phyloP scores from a whole-genome alignment of 1,140 invertebrate genomes.

The Mesaphorura yosii region DNA sequence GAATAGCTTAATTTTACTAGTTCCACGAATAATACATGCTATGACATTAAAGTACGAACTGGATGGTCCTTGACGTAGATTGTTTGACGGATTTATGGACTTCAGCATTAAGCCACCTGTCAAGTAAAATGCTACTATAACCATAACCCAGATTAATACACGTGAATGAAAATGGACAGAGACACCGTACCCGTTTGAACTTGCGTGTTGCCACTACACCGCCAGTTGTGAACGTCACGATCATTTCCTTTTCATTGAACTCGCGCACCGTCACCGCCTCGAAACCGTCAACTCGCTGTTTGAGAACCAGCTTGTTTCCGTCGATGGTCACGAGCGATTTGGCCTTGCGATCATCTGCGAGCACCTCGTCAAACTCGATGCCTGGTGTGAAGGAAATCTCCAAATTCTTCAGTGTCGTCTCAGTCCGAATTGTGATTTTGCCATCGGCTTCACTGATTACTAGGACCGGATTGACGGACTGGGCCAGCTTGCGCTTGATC shows the following conservation, averaged over 20 bases:
- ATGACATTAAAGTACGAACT: too few species aligned
- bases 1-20: too few species aligned
- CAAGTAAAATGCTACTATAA: too few species aligned
- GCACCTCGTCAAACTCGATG: conserved; percentile 68
- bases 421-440: conserved; percentile 36
- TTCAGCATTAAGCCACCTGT: too few species aligned
- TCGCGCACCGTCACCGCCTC: conserved; percentile 14
- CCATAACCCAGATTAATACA: too few species aligned
- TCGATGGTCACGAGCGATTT: conserved; percentile 12
- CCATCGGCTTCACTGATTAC: conserved; percentile 1
- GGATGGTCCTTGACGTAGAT: too few species aligned
- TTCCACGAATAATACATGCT: too few species aligned
- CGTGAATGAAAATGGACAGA: too few species aligned
- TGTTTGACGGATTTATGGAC: too few species aligned
- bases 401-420: conserved; percentile 66
- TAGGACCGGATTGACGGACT: background rate
- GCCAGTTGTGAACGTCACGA: conserved; percentile 1
- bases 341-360: conserved; percentile 13
- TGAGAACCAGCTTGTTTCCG: conserved; percentile 22
- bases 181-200: conserved; percentile 17
- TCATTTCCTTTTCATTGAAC: conserved; percentile 19
- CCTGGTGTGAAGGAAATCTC: conserved; percentile 59
- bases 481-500: conserved; percentile 5
- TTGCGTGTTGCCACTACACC: conserved; percentile 4
- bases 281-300: background rate